A percentile compares a stretch with the other conserved stretches of the same genome.
These are phyloP conservation scores for Eudyptes chrysolophus DNA, from an alignment of 2,113 vertebrate genomes.

Conservation along the genomic window DNA sequence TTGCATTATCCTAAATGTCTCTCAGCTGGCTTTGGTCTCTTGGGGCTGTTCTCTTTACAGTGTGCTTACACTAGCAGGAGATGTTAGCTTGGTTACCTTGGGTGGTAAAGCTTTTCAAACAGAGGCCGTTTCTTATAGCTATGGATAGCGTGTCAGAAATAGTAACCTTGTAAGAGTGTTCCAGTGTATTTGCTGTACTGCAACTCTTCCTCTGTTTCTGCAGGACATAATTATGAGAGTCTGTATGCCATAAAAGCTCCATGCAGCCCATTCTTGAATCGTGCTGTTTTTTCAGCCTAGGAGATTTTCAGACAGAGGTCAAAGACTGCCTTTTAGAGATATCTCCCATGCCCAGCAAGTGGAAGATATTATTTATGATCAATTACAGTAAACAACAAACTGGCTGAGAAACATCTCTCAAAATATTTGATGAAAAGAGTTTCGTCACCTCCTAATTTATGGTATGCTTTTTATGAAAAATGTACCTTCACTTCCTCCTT, in stretches of 20 bases:
- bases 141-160: not conserved
- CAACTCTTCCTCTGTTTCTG: not conserved
- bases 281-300: not conserved
- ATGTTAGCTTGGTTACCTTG: not conserved
- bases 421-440: not conserved
- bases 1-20: no score
- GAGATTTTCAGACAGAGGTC: not conserved
- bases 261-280: rapidly evolving
- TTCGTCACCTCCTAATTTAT: not conserved
- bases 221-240: not conserved
- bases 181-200: not conserved
- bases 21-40: not conserved
- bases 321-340: not conserved
- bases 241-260: not conserved
- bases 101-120: not conserved
- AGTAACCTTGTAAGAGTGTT: not conserved
- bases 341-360: not conserved
- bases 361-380: not conserved
- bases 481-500: not conserved
- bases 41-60: no score
- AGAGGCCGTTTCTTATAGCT: not conserved
- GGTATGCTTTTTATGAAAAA: not conserved
- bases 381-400: not conserved
- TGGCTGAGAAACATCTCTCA: not conserved
- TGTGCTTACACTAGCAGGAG: rapidly evolving